Conservation (phyloP, 2,888 invertebrate species). For the Escarpia spicata region DNA sequence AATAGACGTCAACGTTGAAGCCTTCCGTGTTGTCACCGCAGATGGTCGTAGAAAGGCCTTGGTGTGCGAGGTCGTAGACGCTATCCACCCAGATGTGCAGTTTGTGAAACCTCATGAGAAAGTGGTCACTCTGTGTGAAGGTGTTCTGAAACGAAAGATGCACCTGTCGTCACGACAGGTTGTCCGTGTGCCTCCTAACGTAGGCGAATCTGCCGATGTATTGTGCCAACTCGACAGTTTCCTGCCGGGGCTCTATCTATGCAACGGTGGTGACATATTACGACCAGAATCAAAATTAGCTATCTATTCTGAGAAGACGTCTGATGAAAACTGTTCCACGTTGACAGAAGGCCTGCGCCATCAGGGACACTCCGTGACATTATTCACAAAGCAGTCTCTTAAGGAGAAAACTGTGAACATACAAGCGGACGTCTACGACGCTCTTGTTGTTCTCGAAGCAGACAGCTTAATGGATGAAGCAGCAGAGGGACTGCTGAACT, state of each 20-base stretch:
- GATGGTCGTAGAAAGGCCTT: background rate
- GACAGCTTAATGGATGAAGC: background rate
- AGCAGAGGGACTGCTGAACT: background rate
- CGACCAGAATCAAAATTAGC: background rate
- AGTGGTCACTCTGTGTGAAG: background rate
- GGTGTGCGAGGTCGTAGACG: background rate
- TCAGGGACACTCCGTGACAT: background rate
- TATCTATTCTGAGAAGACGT: background rate
- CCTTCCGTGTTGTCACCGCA: background rate
- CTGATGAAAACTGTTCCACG: background rate
- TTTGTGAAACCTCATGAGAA: background rate
- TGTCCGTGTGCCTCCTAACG: background rate
- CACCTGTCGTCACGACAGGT: background rate
- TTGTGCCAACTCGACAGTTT: background rate
- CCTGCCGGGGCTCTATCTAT: background rate
- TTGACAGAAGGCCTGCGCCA: background rate
- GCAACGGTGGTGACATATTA: background rate
- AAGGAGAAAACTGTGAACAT: background rate
- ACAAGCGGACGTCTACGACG: background rate
- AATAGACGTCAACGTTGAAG: background rate
- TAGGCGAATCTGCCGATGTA: background rate
- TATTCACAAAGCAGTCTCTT: background rate
- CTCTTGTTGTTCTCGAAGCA: background rate
- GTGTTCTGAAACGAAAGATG: background rate
- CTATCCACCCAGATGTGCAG: background rate